Conservation (phyloP, 2,888 invertebrate species). For the Athalia circularis region DNA sequence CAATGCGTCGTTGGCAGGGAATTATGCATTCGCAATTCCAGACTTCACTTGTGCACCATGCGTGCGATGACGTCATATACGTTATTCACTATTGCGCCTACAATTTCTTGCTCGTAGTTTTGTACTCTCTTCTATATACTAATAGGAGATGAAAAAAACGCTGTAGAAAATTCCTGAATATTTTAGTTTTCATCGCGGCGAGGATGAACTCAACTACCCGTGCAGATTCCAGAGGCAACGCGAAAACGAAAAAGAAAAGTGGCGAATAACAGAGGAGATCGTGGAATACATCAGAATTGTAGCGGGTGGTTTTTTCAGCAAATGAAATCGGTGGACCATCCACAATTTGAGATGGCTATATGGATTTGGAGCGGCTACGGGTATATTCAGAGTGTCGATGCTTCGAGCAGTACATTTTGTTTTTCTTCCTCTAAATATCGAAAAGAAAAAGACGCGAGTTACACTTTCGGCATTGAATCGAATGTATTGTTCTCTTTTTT, state of each 20-base stretch:
- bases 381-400: too few relatives aligned
- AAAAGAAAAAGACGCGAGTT: too few relatives aligned
- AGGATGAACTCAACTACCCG: not conserved
- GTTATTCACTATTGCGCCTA: not conserved
- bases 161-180: constrained; percentile 24
- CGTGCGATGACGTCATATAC: not conserved
- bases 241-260: constrained; percentile 3
- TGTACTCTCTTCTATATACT: not conserved
- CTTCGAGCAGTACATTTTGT: too few relatives aligned
- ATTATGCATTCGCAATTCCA: constrained; percentile 17
- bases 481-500: too few relatives aligned
- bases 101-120: too few relatives aligned
- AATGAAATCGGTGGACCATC: not conserved
- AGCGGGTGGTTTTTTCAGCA: not conserved
- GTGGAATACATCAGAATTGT: constrained; percentile 5
- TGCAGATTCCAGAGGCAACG: not conserved
- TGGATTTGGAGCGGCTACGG: too few relatives aligned
- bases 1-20: not conserved
- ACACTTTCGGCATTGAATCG: too few relatives aligned
- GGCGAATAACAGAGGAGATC: constrained; percentile 6
- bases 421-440: too few relatives aligned
- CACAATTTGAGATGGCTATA: not conserved
- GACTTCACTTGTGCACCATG: not conserved
- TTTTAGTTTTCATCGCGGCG: constrained; percentile 25
- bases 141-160: not conserved